These are phyloP conservation scores for Leuctra nigra DNA, from an alignment of 2,888 invertebrate genomes.

Conservation along the genomic window DNA sequence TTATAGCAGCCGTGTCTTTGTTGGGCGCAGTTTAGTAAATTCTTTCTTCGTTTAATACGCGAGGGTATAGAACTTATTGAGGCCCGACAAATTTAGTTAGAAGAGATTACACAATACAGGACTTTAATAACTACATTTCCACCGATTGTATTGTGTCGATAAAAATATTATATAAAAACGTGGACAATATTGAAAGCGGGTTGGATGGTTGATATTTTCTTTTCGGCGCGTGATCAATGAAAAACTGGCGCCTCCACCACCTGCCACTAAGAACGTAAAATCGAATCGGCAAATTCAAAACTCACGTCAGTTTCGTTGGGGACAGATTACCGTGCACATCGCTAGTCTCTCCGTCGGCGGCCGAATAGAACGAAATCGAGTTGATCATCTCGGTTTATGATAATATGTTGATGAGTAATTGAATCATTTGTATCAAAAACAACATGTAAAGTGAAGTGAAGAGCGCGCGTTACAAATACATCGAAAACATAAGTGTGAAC, in stretches of 20 bases:
- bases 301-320: slow-evolving; percentile 3
- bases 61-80: slow-evolving; percentile 26
- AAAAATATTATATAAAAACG: no score
- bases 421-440: no score
- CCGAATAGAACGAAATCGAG: no score
- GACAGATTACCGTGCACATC: slow-evolving; percentile 1
- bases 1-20: slow-evolving; percentile 33
- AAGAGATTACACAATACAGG: background rate
- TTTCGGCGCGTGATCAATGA: background rate
- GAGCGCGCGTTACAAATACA: no score
- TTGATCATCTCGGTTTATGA: no score
- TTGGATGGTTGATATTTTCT: no score
- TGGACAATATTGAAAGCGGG: no score
- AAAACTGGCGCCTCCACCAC: background rate
- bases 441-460: no score
- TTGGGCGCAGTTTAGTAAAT: slow-evolving; percentile 22
- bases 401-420: no score
- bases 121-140: slow-evolving; percentile 22
- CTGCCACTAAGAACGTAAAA: background rate
- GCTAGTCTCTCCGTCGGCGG: no score
- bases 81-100: slow-evolving; percentile 26
- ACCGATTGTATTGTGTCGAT: slow-evolving; percentile 18
- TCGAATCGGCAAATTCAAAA: slow-evolving; percentile 13
- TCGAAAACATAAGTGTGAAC: no score
- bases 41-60: slow-evolving; percentile 27